Conservation (phyloP, 2,113 vertebrate species). For the Scatophagus argus region DNA sequence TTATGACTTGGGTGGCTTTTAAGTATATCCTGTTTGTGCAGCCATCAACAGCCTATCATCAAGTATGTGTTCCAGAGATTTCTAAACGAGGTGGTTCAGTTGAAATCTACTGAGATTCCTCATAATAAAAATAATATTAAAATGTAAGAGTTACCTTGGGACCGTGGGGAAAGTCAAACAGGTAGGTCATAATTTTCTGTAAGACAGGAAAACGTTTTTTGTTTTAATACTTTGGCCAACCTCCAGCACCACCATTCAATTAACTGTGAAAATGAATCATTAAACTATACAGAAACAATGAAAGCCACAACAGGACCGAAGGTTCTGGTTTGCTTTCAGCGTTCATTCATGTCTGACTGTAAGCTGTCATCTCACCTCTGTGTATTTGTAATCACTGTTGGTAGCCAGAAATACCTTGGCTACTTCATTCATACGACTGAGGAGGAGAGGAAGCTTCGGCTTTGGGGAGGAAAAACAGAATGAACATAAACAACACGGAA, state of each 20-base stretch:
- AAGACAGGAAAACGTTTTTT: slow-evolving; percentile 30
- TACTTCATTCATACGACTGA: slow-evolving; percentile 97
- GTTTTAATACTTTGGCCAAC: not conserved
- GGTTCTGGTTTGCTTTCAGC: not conserved
- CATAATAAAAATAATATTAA: not conserved
- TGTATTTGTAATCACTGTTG: slow-evolving; percentile 98
- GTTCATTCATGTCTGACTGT: not conserved
- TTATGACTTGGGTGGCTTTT: not conserved
- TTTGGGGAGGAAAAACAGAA: slow-evolving; percentile 60
- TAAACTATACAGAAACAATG: not conserved
- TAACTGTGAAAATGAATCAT: not conserved
- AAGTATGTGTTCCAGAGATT: not conserved
- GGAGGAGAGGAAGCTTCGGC: slow-evolving; percentile 93
- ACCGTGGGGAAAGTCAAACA: slow-evolving; percentile 94
- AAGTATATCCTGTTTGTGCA: not conserved
- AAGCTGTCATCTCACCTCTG: slow-evolving; percentile 87
- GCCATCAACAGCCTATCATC: not conserved
- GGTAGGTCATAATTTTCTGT: slow-evolving; percentile 98
- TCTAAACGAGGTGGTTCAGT: not conserved
- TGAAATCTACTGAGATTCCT: not conserved
- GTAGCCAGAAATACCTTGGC: slow-evolving; percentile 96
- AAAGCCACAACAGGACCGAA: not conserved
- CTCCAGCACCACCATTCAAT: not conserved
- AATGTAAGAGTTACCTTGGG: slow-evolving; percentile 86
- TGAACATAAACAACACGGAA: not conserved